Evolutionary conservation across 1,140 invertebrate genomes (phyloP).

Genomic region (Bombus huntii): DNA sequence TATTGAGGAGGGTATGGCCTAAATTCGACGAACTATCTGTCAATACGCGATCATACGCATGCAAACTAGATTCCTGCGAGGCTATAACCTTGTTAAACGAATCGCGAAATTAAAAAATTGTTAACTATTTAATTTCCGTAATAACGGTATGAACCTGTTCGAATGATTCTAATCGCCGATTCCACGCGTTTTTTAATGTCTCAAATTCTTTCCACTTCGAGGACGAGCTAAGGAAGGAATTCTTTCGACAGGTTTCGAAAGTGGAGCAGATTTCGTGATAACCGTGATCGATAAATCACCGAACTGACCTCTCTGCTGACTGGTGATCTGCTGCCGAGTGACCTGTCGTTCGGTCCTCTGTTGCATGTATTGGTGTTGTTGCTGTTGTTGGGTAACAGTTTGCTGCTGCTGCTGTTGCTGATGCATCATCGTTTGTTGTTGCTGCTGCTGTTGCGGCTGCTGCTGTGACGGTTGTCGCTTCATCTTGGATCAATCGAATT

Average conservation of each 20-base stretch:
- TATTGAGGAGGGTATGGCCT: too few relatives aligned
- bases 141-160: background rate
- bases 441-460: constrained; percentile 75
- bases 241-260: background rate
- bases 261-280: background rate
- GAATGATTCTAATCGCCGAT: background rate
- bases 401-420: constrained; percentile 74
- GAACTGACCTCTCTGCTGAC: constrained; percentile 89
- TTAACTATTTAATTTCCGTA: background rate
- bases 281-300: constrained; percentile 5
- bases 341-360: constrained; percentile 90
- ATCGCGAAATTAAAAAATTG: background rate
- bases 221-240: too few relatives aligned
- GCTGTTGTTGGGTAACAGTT: constrained; percentile 75
- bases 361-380: constrained; percentile 83
- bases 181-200: background rate
- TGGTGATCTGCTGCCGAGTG: constrained; percentile 88
- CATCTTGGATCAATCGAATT: constrained; percentile 74
- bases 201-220: background rate
- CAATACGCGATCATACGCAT: background rate
- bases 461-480: constrained; percentile 84
- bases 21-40: background rate
- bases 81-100: background rate
- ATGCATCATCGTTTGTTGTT: constrained; percentile 65
- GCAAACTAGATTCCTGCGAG: background rate